Evolutionary conservation across 2,888 invertebrate genomes (phyloP).

Genomic region (Xiphydria camelus): DNA sequence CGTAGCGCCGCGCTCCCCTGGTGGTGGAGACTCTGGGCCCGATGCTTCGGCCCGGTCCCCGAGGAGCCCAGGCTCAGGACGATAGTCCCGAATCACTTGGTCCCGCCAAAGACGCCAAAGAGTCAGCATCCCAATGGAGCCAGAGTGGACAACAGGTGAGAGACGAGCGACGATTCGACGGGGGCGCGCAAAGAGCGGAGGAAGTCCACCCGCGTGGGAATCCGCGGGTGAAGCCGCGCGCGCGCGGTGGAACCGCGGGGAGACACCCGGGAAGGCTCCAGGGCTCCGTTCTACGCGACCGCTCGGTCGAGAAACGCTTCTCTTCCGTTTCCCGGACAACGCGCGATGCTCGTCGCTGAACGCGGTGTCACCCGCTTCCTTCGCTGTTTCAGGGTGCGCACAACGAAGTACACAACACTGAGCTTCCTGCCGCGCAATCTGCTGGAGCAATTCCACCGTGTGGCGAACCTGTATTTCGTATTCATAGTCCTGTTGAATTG

Average conservation of each 20-base stretch:
- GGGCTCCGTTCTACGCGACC: too few relatives aligned
- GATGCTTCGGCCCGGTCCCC: slow-evolving; percentile 60
- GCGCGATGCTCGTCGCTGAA: too few relatives aligned
- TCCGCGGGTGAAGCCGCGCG: too few relatives aligned
- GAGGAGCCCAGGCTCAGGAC: slow-evolving; percentile 72
- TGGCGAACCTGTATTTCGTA: slow-evolving; percentile 97
- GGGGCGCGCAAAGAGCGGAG: too few relatives aligned
- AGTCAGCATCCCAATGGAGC: slow-evolving; percentile 84
- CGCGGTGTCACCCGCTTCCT: too few relatives aligned
- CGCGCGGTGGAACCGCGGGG: too few relatives aligned
- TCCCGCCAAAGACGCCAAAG: slow-evolving; percentile 78
- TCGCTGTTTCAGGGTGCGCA: slow-evolving; percentile 69
- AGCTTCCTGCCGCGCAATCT: slow-evolving; percentile 96
- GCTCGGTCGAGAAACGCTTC: too few relatives aligned
- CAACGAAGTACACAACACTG: slow-evolving; percentile 91
- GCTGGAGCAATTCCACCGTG: slow-evolving; percentile 95
- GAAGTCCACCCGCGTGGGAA: too few relatives aligned
- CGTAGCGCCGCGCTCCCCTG: slow-evolving; percentile 73
- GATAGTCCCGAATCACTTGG: slow-evolving; percentile 84
- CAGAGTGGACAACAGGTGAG: slow-evolving; percentile 73
- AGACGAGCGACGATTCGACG: too few relatives aligned
- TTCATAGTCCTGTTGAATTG: slow-evolving; percentile 95
- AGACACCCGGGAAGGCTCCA: too few relatives aligned
- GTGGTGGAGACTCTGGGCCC: slow-evolving; percentile 67
- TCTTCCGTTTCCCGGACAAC: too few relatives aligned